Conservation (phyloP, 2,113 vertebrate genomes). For the Colaptes auratus region DNA sequence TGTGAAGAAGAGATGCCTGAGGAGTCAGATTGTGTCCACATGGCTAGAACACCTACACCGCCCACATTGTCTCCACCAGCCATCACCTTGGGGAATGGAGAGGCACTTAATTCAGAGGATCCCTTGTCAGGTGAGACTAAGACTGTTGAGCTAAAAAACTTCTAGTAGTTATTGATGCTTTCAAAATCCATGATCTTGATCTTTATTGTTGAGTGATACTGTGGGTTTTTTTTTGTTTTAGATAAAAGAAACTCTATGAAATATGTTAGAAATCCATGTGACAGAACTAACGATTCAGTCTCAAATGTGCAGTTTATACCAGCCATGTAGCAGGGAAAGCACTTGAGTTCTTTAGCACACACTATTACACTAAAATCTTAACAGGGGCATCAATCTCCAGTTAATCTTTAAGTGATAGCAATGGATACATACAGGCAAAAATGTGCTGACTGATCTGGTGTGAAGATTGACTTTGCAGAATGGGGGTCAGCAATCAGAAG, state of each 20-base stretch:
- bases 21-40: constrained; percentile 70
- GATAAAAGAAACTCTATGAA: not conserved
- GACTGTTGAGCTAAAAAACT: not conserved
- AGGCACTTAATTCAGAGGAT: constrained; percentile 75
- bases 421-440: too few species aligned
- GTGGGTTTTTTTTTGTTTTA: not conserved
- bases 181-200: not conserved
- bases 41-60: constrained; percentile 75
- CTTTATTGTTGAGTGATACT: not conserved
- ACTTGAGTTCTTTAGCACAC: not conserved
- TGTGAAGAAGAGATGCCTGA: constrained; percentile 82
- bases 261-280: too few species aligned
- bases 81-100: constrained; percentile 77
- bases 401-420: not conserved
- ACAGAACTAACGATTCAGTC: not conserved
- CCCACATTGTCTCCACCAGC: constrained; percentile 79
- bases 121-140: constrained; percentile 80
- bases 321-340: not conserved
- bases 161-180: not conserved
- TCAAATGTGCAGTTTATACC: not conserved
- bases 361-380: not conserved
- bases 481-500: not conserved
- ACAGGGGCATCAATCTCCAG: not conserved
- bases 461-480: not conserved
- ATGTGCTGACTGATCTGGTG: not conserved